Evolutionary conservation across 2,113 vertebrate species (phyloP).

Genomic region (Capreolus pygargus): DNA sequence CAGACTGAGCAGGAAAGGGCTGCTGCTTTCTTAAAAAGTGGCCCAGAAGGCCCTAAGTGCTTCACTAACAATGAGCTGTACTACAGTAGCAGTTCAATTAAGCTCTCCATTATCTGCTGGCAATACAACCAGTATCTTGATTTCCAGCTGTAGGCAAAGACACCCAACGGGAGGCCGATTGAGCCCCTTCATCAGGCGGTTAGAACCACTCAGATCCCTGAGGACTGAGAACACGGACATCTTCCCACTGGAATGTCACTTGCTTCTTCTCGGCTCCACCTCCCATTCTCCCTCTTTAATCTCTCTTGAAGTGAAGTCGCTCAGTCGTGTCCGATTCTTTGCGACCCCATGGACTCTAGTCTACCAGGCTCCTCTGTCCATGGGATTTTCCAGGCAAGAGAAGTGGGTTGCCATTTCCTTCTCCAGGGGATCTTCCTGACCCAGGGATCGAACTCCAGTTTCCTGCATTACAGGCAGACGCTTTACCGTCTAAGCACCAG

Average conservation of each 20-base stretch:
- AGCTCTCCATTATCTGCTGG: background rate
- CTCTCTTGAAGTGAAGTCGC: background rate
- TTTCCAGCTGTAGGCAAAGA: background rate
- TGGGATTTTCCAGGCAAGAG: too few relatives aligned
- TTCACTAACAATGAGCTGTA: background rate
- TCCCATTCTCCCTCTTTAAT: background rate
- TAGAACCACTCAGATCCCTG: background rate
- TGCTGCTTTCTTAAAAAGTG: background rate
- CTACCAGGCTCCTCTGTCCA: too few relatives aligned
- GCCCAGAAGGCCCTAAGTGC: background rate
- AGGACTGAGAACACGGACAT: background rate
- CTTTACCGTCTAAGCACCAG: too few relatives aligned
- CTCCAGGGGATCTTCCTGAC: too few relatives aligned
- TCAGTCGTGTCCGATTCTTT: too few relatives aligned
- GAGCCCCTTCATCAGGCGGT: background rate
- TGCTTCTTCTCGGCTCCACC: background rate
- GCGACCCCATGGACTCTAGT: too few relatives aligned
- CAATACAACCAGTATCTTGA: background rate
- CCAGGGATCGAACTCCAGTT: too few relatives aligned
- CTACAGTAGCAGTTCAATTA: background rate
- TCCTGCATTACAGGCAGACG: too few relatives aligned
- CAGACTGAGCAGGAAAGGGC: background rate
- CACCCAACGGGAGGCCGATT: background rate
- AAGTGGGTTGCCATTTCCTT: too few relatives aligned
- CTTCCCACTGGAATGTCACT: background rate